Base-by-base conservation (phyloP, 37 sponge, comb jelly and placozoan genomes). In the Agelas oroides region DNA sequence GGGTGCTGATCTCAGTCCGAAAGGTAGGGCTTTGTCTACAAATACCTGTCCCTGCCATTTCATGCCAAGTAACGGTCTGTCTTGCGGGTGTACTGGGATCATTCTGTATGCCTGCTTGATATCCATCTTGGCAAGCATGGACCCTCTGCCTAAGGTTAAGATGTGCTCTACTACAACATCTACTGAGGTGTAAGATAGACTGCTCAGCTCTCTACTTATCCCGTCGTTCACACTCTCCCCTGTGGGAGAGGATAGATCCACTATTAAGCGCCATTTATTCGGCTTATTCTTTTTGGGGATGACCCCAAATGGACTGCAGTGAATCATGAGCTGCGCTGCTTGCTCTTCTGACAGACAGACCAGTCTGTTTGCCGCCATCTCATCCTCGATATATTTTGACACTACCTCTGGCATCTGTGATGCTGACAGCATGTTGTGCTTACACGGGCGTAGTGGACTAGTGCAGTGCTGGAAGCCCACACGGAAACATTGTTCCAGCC, bases 1-100 rank as follows among this genome's bases (percentile, higher is more conserved):
- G 11, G 63, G 78, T 1, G 76, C 76, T 24, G 76, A 76, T 24
- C 61, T 28, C 33, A 76, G 23, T 17, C 76, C 76, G 28, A 76
- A 76, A 16, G 76, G 76, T 3, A 76, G 55, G 2, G 35, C 76
- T 25, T 23, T 75, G 36, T 76, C 76, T 37, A 76, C 76, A 28
- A 57, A 31, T 1, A 57, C 20, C 76, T 59, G 24, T 2, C 27
- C 55, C 35, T 76, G 31, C 76, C 76, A 59, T 24, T 0, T 2
- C 34, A 76, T 57, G 12, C 76, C 76, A 0, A 76, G 55, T 18
- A 76, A 30, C n/a, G 32, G 30, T 5, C 59, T 40, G 35, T 76
- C 76, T 27, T 76, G 59, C 14, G 34, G 76, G 59, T 76, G 59
- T 34, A 57, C 76, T 0, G 76, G 76, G 2, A 76, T 18, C 13